Evolutionary conservation across 1,140 invertebrate species (phyloP).

Genomic region (Antheraea mylitta): DNA sequence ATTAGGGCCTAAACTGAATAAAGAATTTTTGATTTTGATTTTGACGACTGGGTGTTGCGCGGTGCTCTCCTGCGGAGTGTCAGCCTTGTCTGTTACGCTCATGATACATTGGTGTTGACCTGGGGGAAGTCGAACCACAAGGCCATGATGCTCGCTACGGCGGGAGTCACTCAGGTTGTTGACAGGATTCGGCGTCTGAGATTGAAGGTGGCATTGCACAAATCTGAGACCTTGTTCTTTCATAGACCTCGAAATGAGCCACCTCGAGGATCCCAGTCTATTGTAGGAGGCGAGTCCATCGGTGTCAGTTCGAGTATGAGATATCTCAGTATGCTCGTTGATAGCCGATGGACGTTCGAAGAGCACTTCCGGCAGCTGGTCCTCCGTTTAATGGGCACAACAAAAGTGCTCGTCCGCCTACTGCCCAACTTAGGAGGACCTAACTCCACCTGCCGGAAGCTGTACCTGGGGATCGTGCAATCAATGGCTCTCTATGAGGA

Average conservation of each 20-base stretch:
- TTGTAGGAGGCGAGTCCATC: not conserved
- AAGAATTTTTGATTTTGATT: no score
- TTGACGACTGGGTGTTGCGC: not conserved
- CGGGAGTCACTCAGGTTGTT: constrained; percentile 11
- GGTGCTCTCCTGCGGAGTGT: not conserved
- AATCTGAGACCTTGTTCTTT: constrained; percentile 4
- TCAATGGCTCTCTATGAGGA: no score
- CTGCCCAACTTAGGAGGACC: no score
- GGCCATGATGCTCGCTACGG: not conserved
- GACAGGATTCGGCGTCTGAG: constrained; percentile 5
- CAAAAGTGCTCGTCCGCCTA: not conserved
- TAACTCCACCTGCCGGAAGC: no score
- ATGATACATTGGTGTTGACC: not conserved
- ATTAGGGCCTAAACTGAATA: no score
- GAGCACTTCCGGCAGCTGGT: not conserved
- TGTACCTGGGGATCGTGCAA: no score
- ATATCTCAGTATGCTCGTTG: not conserved
- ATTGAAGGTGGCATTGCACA: constrained; percentile 10
- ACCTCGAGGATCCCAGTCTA: not conserved
- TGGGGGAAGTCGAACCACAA: not conserved
- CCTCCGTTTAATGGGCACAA: not conserved
- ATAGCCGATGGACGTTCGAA: not conserved
- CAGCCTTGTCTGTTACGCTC: not conserved
- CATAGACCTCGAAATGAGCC: constrained; percentile 4
- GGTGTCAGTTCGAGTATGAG: not conserved